Base-by-base conservation (phyloP, 2,797 vertebrate genomes). In the Pampus argenteus region DNA sequence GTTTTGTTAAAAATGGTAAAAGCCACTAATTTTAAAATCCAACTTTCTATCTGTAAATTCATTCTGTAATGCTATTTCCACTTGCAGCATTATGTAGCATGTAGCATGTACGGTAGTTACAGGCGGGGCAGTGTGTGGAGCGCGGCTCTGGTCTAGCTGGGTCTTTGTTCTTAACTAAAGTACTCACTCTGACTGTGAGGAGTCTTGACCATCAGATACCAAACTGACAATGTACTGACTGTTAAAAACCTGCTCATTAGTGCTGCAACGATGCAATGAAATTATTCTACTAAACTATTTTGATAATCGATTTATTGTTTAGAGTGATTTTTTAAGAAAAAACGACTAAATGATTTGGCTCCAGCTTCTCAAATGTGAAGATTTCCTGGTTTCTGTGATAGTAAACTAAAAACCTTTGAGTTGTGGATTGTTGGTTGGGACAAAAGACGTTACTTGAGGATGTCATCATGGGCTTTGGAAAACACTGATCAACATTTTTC, bases 91-190 rank as follows among this genome's bases (percentile, higher is more conserved):
- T 2, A 0, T 2, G 11, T 28, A 34, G 63, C 1, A 6, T n/a
- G 45, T 47, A 15, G 28, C 22, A 2, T 22, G 14, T n/a, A n/a
- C n/a, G n/a, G n/a, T 9, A 9, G 60, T 61, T 45, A 82, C 64
- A 63, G 20, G 15, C 15, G 13, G 44, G 2, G 7, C 51, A 5
- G 31, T 8, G 28, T 26, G 29, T 67, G 68, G 13, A 29, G 66
- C 40, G 1, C 15, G 58, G 71, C 74, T 84, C 84, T 78, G 76
- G 71, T 76, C 76, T 9, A 64, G 47, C 2, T 3, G 17, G 34
- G 0, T 71, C 48, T 72, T 64, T 61, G 57, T 64, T 81, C 58
- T 47, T 36, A 5, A 22, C 47, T 73, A 67, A 70, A 83, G 82
- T 61, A 71, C 59, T 59, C 36, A 0, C 23, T 76, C 57, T 17